A percentile compares a stretch with the other conserved stretches of the same genome.
Conservation (phyloP, 2,888 invertebrate genomes). For the Tenodera sinensis region DNA sequence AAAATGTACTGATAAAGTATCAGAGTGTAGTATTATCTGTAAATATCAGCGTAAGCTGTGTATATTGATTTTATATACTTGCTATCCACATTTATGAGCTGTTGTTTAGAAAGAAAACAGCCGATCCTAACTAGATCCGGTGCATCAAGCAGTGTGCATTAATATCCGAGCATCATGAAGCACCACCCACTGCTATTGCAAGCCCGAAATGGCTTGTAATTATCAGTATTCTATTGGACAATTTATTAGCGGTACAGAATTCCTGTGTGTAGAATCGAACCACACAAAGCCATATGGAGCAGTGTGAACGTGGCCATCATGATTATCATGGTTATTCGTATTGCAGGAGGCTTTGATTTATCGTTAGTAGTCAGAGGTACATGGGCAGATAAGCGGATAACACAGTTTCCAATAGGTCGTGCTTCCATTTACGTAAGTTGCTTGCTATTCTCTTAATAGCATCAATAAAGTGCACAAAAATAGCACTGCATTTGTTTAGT, state of each 20-base stretch:
- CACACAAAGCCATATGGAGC: neutral
- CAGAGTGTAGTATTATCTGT: too few relatives aligned
- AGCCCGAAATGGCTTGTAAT: neutral
- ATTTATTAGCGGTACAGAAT: neutral
- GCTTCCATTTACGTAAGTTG: neutral
- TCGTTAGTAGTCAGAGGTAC: neutral
- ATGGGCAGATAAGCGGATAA: neutral
- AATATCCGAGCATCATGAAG: neutral
- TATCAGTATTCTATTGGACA: conserved; percentile 9
- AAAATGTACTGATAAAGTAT: too few relatives aligned
- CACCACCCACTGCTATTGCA: neutral
- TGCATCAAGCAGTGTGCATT: too few relatives aligned
- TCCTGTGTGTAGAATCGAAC: neutral
- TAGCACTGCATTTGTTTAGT: too few relatives aligned
- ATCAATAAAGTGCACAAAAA: too few relatives aligned
- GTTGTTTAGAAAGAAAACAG: neutral
- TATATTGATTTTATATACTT: too few relatives aligned
- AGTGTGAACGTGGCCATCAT: neutral
- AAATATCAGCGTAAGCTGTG: too few relatives aligned
- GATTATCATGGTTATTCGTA: neutral
- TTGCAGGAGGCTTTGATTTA: neutral
- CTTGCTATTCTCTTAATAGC: too few relatives aligned
- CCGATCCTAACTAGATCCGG: too few relatives aligned
- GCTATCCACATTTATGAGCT: too few relatives aligned
- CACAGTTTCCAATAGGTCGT: neutral